Base-by-base conservation (phyloP, 2,797 vertebrate species). In the Anolis apletophallus region DNA sequence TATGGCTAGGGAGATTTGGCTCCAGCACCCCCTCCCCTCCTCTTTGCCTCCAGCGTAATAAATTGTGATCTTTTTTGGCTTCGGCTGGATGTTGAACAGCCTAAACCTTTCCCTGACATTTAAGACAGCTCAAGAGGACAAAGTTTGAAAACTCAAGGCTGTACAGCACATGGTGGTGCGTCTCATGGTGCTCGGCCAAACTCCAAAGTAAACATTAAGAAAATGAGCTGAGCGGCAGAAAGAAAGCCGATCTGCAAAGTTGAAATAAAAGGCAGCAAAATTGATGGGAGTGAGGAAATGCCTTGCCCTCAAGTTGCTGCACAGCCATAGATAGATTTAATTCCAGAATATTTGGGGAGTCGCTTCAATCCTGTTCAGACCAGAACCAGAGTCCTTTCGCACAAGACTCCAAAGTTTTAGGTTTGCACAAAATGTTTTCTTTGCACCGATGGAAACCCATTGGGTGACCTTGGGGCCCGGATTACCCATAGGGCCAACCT, bases 191-290 rank as follows among this genome's bases (percentile, higher is more conserved):
- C 64, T 77, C 36, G 81, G 86, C 80, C 52, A 2, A 13, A 17
- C 21, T 52, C 86, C 86, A 87, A 83, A 83, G 75, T 52, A 78
- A 87, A 87, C 19, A 54, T 87, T 83, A 87, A 83, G 86, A 64
- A 87, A 87, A 87, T 6, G 80, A 59, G 64, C 19, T 78, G 61
- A 57, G 34, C 46, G 16, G 32, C 10, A 36, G 73, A 36, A 64
- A 40, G 84, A 23, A 34, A 80, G 61, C 19, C 29, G 2, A 5
- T 7, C 54, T 57, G 36, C 19, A 32, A 34, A 78, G n/a, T 77
- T 67, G 36, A 74, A 40, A 50, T 26, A 12, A 52, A 77, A 71
- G n/a, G 21, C 32, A 68, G 54, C 34, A 10, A 2, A 55, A 16
- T 8, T 12, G 21, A 1, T 23, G n/a, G 36, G 11, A 23, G 12